Conservation (phyloP, 2,888 invertebrate genomes). For the Agrotis puta region DNA sequence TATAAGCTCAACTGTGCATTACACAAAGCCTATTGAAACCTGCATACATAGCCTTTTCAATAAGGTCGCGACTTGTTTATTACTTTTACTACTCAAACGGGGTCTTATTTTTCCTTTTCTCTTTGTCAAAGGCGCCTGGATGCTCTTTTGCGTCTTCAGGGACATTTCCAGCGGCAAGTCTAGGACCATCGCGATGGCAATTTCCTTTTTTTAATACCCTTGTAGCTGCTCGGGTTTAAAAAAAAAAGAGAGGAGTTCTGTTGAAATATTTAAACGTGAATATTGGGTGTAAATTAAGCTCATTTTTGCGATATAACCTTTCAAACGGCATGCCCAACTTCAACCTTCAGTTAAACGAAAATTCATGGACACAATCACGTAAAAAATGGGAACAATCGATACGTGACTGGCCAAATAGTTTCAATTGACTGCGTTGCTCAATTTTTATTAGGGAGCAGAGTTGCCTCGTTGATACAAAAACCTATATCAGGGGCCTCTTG, state of each 20-base stretch:
- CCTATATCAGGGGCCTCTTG: constrained; percentile 73
- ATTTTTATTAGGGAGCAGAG: constrained; percentile 75
- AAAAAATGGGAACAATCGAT: constrained; percentile 63
- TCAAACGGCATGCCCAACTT: constrained; percentile 9
- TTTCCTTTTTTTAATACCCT: constrained; percentile 16
- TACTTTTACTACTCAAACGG: constrained; percentile 40
- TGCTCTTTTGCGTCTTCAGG: constrained; percentile 36
- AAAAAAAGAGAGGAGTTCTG: background rate
- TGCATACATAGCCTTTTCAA: constrained; percentile 26
- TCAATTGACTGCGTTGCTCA: constrained; percentile 71
- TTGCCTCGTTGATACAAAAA: constrained; percentile 77
- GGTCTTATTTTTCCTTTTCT: constrained; percentile 38
- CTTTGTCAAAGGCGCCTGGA: constrained; percentile 43
- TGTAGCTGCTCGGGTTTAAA: constrained; percentile 3
- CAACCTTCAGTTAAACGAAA: constrained; percentile 25
- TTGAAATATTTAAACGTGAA: background rate
- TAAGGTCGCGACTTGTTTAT: constrained; percentile 49
- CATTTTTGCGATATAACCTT: constrained; percentile 7
- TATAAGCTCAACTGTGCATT: constrained; percentile 4
- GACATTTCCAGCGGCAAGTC: constrained; percentile 14
- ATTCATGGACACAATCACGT: constrained; percentile 63
- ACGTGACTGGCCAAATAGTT: constrained; percentile 63
- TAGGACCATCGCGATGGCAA: background rate
- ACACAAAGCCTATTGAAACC: constrained; percentile 16
- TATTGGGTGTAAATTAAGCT: too few relatives aligned